Percentiles rank a stretch among this genome's conserved stretches.
Conservation (phyloP, 1,140 invertebrate species). For the Hyles vespertilio region DNA sequence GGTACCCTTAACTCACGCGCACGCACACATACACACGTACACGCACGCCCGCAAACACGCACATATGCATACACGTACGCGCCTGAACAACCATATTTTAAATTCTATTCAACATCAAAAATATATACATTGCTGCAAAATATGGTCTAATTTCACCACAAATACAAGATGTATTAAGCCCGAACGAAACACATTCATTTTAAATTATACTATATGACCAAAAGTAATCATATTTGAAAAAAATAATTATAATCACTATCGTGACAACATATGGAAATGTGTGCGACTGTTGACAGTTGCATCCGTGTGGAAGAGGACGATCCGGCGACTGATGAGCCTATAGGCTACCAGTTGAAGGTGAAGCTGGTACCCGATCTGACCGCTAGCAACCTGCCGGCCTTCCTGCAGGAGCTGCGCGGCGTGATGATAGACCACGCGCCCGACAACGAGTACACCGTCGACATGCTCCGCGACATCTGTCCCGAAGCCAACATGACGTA, state of each 20-base stretch:
- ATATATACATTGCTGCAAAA: too few species aligned
- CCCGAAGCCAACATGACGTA: conserved; percentile 50
- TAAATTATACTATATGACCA: not conserved
- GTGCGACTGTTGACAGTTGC: conserved; percentile 29
- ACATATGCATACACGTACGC: not conserved
- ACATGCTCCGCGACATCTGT: conserved; percentile 49
- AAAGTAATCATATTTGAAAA: not conserved
- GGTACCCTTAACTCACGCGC: too few species aligned
- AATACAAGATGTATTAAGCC: not conserved
- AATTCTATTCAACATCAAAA: not conserved
- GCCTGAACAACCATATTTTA: conserved; percentile 1
- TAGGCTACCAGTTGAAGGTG: conserved; percentile 58
- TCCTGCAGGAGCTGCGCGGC: conserved; percentile 31
- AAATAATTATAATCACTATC: not conserved
- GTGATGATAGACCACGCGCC: conserved; percentile 20
- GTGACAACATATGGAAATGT: not conserved
- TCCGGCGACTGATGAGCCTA: conserved; percentile 30
- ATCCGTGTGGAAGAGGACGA: conserved; percentile 55
- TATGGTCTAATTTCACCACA: not conserved
- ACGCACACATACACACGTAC: not conserved
- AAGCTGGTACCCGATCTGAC: conserved; percentile 48
- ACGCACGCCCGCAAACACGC: not conserved
- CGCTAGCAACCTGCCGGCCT: conserved; percentile 22
- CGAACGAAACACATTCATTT: not conserved
- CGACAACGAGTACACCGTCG: conserved; percentile 30